phyloP scores from a whole-genome alignment of 2,888 invertebrate genomes.

The Cataglyphis altisquamis region DNA sequence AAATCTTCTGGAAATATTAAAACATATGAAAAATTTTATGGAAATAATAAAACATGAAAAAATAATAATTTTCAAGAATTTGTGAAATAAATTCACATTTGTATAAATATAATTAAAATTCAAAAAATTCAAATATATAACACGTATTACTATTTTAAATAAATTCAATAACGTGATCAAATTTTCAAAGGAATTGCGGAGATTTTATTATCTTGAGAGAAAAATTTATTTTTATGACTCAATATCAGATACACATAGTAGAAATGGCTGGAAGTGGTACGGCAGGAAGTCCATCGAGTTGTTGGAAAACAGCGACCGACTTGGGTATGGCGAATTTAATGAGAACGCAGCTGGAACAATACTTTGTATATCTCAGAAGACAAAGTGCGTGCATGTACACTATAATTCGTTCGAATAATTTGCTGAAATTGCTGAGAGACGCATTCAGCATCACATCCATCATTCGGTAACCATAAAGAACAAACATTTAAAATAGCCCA shows the following conservation, averaged over 20 bases:
- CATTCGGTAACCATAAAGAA: conserved; percentile 80
- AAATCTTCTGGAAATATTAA: not conserved
- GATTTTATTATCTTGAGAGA: not conserved
- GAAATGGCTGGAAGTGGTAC: conserved; percentile 86
- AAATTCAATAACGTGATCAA: not conserved
- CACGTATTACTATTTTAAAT: not conserved
- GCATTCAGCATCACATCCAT: conserved; percentile 81
- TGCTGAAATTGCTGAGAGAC: conserved; percentile 84
- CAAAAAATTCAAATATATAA: conserved; percentile 3
- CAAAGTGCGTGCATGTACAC: conserved; percentile 68
- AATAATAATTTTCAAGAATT: not conserved
- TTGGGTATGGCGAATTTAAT: conserved; percentile 85
- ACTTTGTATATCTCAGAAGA: conserved; percentile 77
- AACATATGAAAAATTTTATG: not conserved
- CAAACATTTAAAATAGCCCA: not conserved
- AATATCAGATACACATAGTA: conserved; percentile 84
- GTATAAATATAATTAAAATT: not conserved
- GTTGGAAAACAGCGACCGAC: conserved; percentile 81
- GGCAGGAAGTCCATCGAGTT: conserved; percentile 76
- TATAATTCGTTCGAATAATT: conserved; percentile 80
- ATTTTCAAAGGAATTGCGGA: not conserved
- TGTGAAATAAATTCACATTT: not conserved
- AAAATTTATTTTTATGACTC: conserved; percentile 8
- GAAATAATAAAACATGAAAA: not conserved
- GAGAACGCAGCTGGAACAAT: conserved; percentile 85